Base-by-base conservation (phyloP, 1,140 invertebrate genomes). In the Hylaeus anthracinus region DNA sequence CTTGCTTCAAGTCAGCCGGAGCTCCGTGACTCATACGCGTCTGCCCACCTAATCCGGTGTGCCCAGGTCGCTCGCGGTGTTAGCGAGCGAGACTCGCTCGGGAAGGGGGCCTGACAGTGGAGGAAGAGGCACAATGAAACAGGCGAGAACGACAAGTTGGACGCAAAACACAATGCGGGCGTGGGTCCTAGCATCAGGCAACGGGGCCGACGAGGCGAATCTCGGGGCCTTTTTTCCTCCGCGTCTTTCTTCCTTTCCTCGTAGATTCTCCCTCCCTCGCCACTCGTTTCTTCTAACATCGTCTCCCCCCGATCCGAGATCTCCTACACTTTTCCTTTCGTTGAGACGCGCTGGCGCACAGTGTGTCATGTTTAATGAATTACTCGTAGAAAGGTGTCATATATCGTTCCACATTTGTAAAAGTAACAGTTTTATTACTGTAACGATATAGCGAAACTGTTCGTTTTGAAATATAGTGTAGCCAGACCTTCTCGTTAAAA, bases 1-100 rank as follows among this genome's bases (percentile, higher is more conserved):
- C 85, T 88, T 81, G 84, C 67, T 73, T 53, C 64, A 56, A 26
- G 56, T 53, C 64, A 56, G 56, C 81, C 26, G 61, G 81, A 73
- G 60, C 63, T 37, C 53, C 75, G 83, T 89, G 88, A 89, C 81
- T 89, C 88, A 89, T 89, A 75, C 87, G 81, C 83, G 76, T 82
- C 88, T 89, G 80, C 88, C 88, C 88, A 89, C 88, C 87, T 89
- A 88, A 88, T 89, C 85, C 87, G 87, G 81, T 83, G 72, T 26
- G 26, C 26, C 72, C 56, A 64, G 69, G 65, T 72, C 43, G 76
- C 73, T 51, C 75, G 77, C 51, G 51, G 51, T 10, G 74, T 74
- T 65, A 72, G 61, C 43, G 63, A 41, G 39, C 10, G 53, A n/a
- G 55, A 58, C 53, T 55, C 53, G 5, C 43, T 45, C 43, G 43